These are phyloP conservation scores for Petrocephalus sullivani DNA, from an alignment of 2,797 vertebrate species.

Conservation along the genomic window DNA sequence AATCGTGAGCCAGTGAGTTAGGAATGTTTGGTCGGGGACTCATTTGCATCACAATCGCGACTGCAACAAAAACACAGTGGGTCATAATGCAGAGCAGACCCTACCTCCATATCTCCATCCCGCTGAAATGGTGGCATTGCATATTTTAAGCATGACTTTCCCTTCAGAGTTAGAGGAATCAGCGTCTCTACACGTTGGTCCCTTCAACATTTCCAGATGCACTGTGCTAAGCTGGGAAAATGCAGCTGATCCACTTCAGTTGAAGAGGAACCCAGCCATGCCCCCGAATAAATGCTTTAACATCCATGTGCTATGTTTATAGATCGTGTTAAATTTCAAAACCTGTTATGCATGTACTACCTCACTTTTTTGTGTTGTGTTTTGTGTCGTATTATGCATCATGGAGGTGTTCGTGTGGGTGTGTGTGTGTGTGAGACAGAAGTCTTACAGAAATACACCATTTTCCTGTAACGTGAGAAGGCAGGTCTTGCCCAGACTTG, in stretches of 20 bases:
- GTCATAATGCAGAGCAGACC: background rate
- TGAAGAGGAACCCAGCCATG: background rate
- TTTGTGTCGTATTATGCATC: no score
- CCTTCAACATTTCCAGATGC: background rate
- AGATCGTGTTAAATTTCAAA: background rate
- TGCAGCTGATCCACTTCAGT: background rate
- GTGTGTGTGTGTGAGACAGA: constrained; percentile 22
- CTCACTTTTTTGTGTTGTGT: background rate
- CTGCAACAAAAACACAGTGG: background rate
- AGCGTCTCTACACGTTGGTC: background rate
- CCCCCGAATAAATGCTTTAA: background rate
- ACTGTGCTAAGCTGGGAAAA: background rate
- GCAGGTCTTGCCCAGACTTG: constrained; percentile 37
- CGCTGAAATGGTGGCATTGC: background rate
- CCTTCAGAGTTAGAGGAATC: background rate
- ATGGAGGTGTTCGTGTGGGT: constrained; percentile 1
- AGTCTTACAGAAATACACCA: constrained; percentile 9
- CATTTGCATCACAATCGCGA: constrained; percentile 40
- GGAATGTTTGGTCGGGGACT: constrained; percentile 29
- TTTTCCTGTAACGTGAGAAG: constrained; percentile 38
- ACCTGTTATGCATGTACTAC: background rate
- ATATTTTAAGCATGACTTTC: background rate
- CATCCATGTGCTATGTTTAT: background rate
- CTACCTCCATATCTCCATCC: background rate
- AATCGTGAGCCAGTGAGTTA: constrained; percentile 36